Evolutionary conservation across 2,113 vertebrate genomes (phyloP).

Genomic region (Actenoides lindsayi): DNA sequence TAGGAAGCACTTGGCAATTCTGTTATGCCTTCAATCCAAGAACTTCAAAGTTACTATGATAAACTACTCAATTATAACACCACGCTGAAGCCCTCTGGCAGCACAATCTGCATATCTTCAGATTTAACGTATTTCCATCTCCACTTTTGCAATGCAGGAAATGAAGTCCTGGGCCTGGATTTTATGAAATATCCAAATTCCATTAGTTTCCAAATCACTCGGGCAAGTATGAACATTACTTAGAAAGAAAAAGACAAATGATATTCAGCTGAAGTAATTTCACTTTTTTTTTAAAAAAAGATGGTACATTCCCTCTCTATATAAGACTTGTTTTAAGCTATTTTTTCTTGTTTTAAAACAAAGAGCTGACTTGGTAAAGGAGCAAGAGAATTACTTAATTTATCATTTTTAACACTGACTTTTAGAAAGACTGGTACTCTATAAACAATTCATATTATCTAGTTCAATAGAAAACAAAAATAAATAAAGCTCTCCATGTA

Average conservation of each 20-base stretch:
- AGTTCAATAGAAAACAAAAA: neutral
- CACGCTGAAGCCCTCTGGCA: conserved; percentile 48
- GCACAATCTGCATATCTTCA: conserved; percentile 61
- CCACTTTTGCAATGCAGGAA: conserved; percentile 43
- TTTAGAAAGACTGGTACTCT: neutral
- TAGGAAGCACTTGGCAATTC: conserved; percentile 12
- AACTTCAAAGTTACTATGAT: conserved; percentile 54
- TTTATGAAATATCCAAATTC: conserved; percentile 32
- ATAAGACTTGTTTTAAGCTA: neutral
- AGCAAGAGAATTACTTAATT: neutral
- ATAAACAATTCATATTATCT: neutral
- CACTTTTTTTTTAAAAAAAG: neutral
- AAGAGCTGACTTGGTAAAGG: neutral
- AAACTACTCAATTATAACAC: conserved; percentile 29
- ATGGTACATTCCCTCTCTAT: neutral
- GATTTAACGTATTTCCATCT: conserved; percentile 41
- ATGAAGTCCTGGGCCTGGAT: conserved; percentile 6
- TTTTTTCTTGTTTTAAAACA: neutral
- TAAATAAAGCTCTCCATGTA: neutral
- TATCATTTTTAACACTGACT: neutral
- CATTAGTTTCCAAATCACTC: neutral
- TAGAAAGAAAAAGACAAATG: neutral
- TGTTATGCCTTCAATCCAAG: conserved; percentile 19
- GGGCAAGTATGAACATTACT: neutral
- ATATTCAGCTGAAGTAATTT: neutral